phyloP scores from a whole-genome alignment of 2,113 vertebrate species.

The Aepyceros melampus region DNA sequence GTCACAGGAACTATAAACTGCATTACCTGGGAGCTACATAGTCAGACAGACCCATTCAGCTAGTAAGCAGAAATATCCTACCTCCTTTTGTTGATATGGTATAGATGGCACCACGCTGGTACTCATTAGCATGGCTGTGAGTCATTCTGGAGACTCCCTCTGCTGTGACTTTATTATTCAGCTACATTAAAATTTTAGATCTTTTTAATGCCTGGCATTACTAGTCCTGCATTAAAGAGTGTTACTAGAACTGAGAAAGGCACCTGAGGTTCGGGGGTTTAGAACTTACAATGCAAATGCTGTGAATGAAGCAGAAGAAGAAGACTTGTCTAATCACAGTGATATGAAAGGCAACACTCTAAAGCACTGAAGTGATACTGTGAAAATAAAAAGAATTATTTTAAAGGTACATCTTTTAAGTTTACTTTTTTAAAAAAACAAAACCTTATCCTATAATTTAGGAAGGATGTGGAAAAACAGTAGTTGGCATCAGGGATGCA shows the following conservation, averaged over 20 bases:
- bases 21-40: background rate
- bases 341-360: background rate
- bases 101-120: accelerated
- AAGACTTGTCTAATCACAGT: background rate
- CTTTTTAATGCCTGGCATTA: background rate
- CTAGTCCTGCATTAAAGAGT: background rate
- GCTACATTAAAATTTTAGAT: background rate
- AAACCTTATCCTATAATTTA: background rate
- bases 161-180: background rate
- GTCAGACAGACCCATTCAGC: too few species aligned
- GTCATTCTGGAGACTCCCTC: background rate
- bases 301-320: background rate
- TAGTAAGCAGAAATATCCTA: background rate
- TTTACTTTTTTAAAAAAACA: background rate
- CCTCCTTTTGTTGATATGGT: accelerated
- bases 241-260: background rate
- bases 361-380: background rate
- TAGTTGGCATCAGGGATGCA: background rate
- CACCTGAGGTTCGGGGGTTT: background rate
- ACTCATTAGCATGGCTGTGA: background rate
- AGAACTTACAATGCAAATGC: background rate
- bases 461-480: background rate
- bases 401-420: background rate
- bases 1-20: background rate
- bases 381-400: background rate